Conservation (phyloP, 2,888 invertebrate species). For the Ochropacha duplaris region DNA sequence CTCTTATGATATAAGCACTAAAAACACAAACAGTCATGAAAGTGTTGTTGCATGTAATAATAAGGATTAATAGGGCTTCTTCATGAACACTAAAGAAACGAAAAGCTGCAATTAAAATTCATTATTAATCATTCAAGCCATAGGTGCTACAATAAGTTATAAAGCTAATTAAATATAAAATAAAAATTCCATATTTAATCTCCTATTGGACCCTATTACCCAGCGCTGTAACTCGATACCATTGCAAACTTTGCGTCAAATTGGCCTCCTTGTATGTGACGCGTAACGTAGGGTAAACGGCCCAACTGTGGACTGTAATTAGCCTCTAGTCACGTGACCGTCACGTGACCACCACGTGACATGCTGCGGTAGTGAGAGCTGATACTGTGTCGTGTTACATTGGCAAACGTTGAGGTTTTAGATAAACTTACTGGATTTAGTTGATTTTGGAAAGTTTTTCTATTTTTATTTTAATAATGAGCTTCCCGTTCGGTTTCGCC, state of each 20-base stretch:
- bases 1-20: no score
- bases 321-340: constrained; percentile 33
- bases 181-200: constrained; percentile 14
- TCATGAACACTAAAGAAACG: no score
- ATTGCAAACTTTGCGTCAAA: constrained; percentile 23
- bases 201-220: constrained; percentile 22
- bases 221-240: constrained; percentile 29
- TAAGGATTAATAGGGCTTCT: no score
- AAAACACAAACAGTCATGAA: no score
- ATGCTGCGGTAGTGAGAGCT: constrained; percentile 26
- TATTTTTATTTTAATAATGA: no score
- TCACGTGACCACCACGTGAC: constrained; percentile 24
- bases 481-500: no score
- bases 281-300: constrained; percentile 8
- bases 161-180: background rate
- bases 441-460: background rate
- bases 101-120: no score
- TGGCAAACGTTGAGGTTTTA: constrained; percentile 5
- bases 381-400: constrained; percentile 40
- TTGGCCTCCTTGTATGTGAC: constrained; percentile 30
- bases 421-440: background rate
- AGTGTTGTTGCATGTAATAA: no score
- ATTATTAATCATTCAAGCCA: no score
- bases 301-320: constrained; percentile 22
- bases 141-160: background rate